Conservation (phyloP, 2,797 vertebrate genomes). For the Meriones psammophilus region DNA sequence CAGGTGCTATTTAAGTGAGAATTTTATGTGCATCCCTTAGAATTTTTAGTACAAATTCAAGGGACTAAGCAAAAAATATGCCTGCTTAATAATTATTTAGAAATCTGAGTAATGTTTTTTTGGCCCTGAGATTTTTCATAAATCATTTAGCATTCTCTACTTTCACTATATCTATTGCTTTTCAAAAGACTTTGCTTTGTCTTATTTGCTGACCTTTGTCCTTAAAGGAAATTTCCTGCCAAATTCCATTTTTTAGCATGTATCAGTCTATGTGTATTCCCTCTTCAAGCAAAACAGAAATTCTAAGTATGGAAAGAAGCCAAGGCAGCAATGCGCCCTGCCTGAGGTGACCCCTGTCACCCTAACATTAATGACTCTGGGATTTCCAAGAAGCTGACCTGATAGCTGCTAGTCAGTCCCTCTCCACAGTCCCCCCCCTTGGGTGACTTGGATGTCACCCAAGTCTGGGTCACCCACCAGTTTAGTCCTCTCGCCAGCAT, state of each 20-base stretch:
- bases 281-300: neutral
- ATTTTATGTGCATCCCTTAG: constrained; percentile 1
- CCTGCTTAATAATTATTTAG: neutral
- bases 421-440: neutral
- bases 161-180: neutral
- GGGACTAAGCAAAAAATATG: constrained; percentile 29
- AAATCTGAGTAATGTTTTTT: neutral
- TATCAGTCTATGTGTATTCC: neutral
- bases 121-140: neutral
- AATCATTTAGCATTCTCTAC: neutral
- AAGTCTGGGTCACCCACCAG: neutral
- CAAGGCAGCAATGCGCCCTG: neutral
- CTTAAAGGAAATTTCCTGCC: neutral
- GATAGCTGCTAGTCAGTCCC: neutral
- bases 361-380: neutral
- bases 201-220: neutral
- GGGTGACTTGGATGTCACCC: neutral
- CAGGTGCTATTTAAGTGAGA: constrained; percentile 51
- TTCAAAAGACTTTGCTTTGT: neutral
- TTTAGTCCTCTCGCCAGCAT: neutral
- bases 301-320: constrained; percentile 39
- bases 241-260: neutral
- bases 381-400: neutral
- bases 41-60: neutral
- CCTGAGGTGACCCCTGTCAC: neutral